A percentile compares a stretch with the other conserved stretches of the same genome.
Conservation (phyloP, 2,113 vertebrate genomes). For the Ginglymostoma cirratum region DNA sequence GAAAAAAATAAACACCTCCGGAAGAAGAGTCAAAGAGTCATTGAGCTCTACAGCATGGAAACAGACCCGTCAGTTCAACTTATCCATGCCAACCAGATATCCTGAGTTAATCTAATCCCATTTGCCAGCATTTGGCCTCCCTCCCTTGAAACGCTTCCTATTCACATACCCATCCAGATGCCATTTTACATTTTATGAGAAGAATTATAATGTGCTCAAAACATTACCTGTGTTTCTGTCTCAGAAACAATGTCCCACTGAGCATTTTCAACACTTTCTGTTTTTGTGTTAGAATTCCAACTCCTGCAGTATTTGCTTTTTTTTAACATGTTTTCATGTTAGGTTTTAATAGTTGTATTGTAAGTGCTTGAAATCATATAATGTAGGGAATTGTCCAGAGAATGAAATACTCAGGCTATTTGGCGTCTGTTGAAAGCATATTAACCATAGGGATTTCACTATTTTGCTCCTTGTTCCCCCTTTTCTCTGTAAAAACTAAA, state of each 20-base stretch:
- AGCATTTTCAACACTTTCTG: not conserved
- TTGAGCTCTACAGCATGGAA: no score
- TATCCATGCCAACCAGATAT: no score
- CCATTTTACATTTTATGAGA: no score
- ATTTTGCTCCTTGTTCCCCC: not conserved
- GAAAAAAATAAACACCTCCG: not conserved
- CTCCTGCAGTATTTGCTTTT: not conserved
- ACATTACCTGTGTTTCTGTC: not conserved
- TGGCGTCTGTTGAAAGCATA: not conserved
- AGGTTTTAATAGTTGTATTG: not conserved
- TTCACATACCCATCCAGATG: no score
- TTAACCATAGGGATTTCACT: slow-evolving; percentile 6
- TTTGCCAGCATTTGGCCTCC: no score
- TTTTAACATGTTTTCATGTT: not conserved
- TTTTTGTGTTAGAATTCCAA: not conserved
- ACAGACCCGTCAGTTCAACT: no score
- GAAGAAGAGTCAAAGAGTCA: no score
- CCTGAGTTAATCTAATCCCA: no score
- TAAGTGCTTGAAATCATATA: not conserved
- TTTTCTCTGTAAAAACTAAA: not conserved
- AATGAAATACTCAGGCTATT: not conserved
- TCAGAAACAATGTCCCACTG: no score
- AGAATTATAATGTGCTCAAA: no score
- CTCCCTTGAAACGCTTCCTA: no score
- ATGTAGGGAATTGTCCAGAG: not conserved